Percentiles rank a stretch among this genome's conserved stretches.
phyloP scores from a whole-genome alignment of 1,140 invertebrate species.

The Phthorimaea operculella region DNA sequence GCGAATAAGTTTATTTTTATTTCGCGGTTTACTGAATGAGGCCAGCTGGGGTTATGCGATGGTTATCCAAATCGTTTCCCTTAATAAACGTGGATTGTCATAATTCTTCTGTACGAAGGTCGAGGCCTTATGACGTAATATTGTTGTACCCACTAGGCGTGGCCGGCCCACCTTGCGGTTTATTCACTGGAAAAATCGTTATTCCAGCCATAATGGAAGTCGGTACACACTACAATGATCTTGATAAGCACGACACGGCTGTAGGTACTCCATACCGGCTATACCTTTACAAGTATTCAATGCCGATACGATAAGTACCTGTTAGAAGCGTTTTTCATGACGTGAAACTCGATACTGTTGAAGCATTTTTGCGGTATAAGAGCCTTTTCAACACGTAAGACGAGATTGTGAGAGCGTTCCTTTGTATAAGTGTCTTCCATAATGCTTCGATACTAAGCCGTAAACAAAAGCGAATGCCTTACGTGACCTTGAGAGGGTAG shows the following conservation, averaged over 20 bases:
- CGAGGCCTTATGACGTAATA: conserved; percentile 18
- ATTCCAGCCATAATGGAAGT: conserved; percentile 16
- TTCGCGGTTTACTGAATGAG: background rate
- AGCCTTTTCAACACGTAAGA: no score
- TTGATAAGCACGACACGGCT: conserved; percentile 3
- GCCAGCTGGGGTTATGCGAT: background rate
- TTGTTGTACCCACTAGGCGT: conserved; percentile 20
- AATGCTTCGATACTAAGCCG: background rate
- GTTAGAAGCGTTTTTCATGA: background rate
- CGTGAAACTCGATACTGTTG: background rate
- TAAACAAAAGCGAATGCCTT: background rate
- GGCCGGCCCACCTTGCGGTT: conserved; percentile 28
- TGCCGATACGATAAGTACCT: background rate
- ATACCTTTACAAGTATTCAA: background rate
- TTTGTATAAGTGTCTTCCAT: background rate
- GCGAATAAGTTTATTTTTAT: conserved; percentile 1
- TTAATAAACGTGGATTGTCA: background rate
- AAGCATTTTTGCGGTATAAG: background rate
- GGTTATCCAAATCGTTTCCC: conserved; percentile 4
- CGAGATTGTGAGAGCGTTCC: no score
- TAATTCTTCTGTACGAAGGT: conserved; percentile 20
- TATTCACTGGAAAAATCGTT: conserved; percentile 28
- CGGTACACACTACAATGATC: background rate
- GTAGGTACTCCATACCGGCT: background rate
- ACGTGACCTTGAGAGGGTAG: conserved; percentile 22